Evolutionary conservation across 2,888 invertebrate species (phyloP), one percentile per base, ranked within the genome.

Genomic region (Diaprepes abbreviatus): DNA sequence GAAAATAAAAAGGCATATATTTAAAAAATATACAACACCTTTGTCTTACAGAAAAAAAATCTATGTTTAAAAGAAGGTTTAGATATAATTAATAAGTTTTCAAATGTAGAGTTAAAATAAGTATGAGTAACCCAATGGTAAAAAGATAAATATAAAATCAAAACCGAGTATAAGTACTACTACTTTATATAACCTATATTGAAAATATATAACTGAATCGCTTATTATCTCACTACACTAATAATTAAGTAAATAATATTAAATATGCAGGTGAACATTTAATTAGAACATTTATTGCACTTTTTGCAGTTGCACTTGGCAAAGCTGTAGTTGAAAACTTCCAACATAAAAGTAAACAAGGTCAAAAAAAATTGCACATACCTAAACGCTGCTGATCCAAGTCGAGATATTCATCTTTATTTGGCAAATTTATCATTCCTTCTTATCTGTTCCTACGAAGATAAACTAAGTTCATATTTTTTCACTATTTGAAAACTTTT

Each of bases 311-410:
- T 43, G 40, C 40, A 43, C 19, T 43, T 43, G 9, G 4, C 21
- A 48, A 6, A 45, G 45, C 9, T 21, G 19, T 21, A 12, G 12
- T 48, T 28, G 14, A 24, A 7, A 3, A 16, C 14, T 50, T n/a
- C n/a, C n/a, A n/a, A n/a, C n/a, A 14, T 35, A 24, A 19, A 28
- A 59, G n/a, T 36, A 9, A 52, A 52, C 17, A 19, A 63, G 50
- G 35, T 33, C 14, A 52, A 21, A 28, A 55, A 54, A 54, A 21
- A 54, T 5, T 54, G 17, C 4, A 62, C 63, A 2, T 57, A 68
- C 68, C 68, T 55, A 68, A 55, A 54, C 19, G 16, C 1, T 59
- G 67, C 24, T 12, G 24, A 48, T 68, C 68, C 50, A 68, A 63
- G 48, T 68, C 68, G 9, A 68, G 17, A 17, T 68, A 68, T 9